phyloP scores from a whole-genome alignment of 2,888 invertebrate species.

The Griposia aprilina region DNA sequence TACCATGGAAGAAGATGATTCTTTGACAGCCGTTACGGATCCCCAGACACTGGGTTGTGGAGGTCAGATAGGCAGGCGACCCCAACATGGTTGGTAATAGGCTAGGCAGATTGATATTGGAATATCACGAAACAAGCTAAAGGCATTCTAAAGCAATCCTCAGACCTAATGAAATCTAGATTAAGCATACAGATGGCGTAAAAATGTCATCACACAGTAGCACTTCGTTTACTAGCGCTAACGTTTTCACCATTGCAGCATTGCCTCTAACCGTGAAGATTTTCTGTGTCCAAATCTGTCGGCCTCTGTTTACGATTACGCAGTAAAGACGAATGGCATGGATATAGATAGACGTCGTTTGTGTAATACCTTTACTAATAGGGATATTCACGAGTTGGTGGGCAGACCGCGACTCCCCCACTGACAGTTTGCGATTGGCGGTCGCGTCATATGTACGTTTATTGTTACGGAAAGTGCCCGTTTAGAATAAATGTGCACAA shows the following conservation, averaged over 20 bases:
- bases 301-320: slow-evolving; percentile 76
- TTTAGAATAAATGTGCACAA: slow-evolving; percentile 50
- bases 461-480: slow-evolving; percentile 58
- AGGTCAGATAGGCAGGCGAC: background rate
- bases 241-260: slow-evolving; percentile 61
- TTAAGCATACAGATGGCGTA: slow-evolving; percentile 51
- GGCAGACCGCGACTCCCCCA: slow-evolving; percentile 71
- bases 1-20: background rate
- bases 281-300: slow-evolving; percentile 73
- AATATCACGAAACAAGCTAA: slow-evolving; percentile 14
- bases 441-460: slow-evolving; percentile 79
- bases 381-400: slow-evolving; percentile 80
- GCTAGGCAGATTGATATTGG: background rate
- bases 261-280: slow-evolving; percentile 63
- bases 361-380: slow-evolving; percentile 82
- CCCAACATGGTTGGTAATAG: background rate
- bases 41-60: no score
- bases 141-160: slow-evolving; percentile 33
- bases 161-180: slow-evolving; percentile 48
- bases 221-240: slow-evolving; percentile 54
- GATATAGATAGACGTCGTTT: slow-evolving; percentile 76
- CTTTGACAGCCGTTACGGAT: background rate
- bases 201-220: slow-evolving; percentile 55
- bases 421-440: slow-evolving; percentile 83
- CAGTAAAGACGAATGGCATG: slow-evolving; percentile 78